These are phyloP conservation scores for Scaptodrosophila latifasciaeformis DNA, from an alignment of 2,888 invertebrate genomes.

Conservation along the genomic window DNA sequence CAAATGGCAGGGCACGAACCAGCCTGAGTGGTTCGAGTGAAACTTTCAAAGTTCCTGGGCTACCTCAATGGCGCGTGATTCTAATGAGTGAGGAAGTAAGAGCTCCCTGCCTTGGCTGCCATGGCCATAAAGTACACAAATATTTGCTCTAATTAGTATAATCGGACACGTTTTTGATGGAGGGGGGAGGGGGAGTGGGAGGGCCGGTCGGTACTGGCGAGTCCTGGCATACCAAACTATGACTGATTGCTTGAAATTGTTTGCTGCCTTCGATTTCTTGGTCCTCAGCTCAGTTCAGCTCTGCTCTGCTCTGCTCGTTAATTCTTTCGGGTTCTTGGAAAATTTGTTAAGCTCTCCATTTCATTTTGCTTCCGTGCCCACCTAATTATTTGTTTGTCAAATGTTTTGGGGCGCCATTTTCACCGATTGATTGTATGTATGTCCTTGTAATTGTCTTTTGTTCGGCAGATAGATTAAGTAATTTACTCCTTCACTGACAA, in stretches of 20 bases:
- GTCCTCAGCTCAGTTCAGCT: slow-evolving; percentile 10
- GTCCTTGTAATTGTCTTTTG: slow-evolving; percentile 46
- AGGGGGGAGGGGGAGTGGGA: background rate
- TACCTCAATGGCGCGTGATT: slow-evolving; percentile 36
- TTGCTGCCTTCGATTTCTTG: slow-evolving; percentile 37
- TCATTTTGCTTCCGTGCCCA: slow-evolving; percentile 28
- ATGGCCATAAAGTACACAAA: slow-evolving; percentile 42
- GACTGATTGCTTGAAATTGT: slow-evolving; percentile 45
- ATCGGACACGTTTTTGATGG: slow-evolving; percentile 46
- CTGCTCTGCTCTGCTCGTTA: background rate
- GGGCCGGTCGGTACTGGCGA: slow-evolving; percentile 5
- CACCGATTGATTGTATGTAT: no score
- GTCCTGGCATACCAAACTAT: background rate
- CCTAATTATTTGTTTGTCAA: no score
- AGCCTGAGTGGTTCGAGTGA: no score
- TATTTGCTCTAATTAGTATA: slow-evolving; percentile 51
- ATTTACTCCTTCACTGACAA: no score
- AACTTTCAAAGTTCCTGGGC: slow-evolving; percentile 1
- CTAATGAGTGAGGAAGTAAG: slow-evolving; percentile 37
- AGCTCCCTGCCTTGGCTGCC: background rate
- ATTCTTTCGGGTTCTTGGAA: no score
- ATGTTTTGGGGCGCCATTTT: no score
- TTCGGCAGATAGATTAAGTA: slow-evolving; percentile 46
- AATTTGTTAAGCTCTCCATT: no score
- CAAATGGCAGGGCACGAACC: background rate